Evolutionary conservation across 2,797 vertebrate species (phyloP).

Genomic region (Lepilemur septentrionalis): DNA sequence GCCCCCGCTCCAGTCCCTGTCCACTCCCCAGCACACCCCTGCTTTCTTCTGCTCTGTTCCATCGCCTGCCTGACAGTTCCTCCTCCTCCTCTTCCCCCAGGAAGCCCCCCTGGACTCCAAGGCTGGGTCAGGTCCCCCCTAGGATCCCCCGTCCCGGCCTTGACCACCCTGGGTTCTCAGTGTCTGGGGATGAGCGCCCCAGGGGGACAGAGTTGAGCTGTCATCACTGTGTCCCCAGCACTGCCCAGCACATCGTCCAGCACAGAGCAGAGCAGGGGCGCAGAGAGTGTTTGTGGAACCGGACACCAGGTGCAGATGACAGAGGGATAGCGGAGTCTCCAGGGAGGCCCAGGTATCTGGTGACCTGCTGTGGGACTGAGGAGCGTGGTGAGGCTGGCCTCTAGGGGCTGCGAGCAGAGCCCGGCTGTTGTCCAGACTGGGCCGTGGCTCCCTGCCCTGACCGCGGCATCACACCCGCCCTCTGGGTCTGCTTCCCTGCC

Average conservation of each 20-base stretch:
- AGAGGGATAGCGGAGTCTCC: background rate
- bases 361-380: background rate
- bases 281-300: constrained; percentile 25
- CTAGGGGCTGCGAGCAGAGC: background rate
- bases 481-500: background rate
- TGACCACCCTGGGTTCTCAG: background rate
- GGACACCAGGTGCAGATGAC: constrained; percentile 13
- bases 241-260: background rate
- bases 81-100: background rate
- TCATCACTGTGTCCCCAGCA: background rate
- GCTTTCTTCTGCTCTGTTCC: background rate
- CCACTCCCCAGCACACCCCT: background rate
- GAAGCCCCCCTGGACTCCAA: background rate
- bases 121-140: background rate
- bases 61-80: background rate
- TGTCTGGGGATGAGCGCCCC: background rate
- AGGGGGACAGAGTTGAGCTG: background rate
- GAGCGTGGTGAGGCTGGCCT: background rate
- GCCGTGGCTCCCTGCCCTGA: background rate
- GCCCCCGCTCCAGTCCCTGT: background rate
- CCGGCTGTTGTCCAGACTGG: background rate
- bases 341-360: constrained; percentile 44
- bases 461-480: background rate
- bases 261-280: background rate
- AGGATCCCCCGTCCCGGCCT: background rate